A percentile compares a stretch with the other conserved stretches of the same genome.
phyloP scores from a whole-genome alignment of 1,140 invertebrate species.

The Eurytemora carolleeae region DNA sequence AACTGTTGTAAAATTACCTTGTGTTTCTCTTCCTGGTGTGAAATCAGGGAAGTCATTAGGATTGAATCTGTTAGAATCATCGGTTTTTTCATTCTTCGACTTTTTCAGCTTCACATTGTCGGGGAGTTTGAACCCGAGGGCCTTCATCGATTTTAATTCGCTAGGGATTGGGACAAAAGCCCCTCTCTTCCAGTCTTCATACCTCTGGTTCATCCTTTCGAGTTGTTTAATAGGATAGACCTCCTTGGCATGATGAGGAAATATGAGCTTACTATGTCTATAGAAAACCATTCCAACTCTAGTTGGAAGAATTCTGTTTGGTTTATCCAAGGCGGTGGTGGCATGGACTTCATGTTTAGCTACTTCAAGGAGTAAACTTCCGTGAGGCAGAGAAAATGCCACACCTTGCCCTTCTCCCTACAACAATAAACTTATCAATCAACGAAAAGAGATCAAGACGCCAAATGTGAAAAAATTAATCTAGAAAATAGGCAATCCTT shows the following conservation, averaged over 20 bases:
- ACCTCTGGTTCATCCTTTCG: constrained; percentile 18
- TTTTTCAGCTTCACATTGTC: no score
- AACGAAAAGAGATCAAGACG: no score
- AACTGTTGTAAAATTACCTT: no score
- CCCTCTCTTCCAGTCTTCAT: constrained; percentile 19
- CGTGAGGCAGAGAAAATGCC: constrained; percentile 76
- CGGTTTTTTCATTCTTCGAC: no score
- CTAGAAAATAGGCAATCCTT: no score
- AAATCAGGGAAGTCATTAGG: no score
- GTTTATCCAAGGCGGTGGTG: constrained; percentile 64
- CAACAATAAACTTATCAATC: no score
- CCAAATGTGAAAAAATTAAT: no score
- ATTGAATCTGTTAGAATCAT: no score
- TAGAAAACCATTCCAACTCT: constrained; percentile 83
- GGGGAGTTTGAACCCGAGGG: constrained; percentile 18
- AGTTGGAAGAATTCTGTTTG: constrained; percentile 65
- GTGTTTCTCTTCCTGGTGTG: no score
- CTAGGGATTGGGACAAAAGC: constrained; percentile 18
- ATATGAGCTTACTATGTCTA: constrained; percentile 76
- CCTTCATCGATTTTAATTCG: constrained; percentile 19
- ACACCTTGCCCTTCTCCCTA: no score
- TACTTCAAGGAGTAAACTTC: constrained; percentile 83
- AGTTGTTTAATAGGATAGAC: constrained; percentile 50
- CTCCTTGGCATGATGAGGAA: constrained; percentile 60
- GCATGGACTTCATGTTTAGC: constrained; percentile 87